Base-by-base conservation (phyloP, 2,797 vertebrate genomes). In the Enteromius afrohamiltoni region DNA sequence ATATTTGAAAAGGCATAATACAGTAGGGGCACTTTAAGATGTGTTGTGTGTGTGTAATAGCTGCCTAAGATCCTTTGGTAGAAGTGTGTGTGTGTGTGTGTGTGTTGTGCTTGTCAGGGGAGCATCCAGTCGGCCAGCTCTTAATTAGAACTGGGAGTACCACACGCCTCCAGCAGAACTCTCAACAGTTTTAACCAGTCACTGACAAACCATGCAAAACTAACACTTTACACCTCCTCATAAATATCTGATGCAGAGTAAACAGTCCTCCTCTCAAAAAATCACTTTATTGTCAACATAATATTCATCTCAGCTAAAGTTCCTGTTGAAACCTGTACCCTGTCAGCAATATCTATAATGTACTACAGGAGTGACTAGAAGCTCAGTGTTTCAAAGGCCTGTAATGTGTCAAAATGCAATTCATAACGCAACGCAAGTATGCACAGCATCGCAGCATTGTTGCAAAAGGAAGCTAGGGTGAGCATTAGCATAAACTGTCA, bases 111-210 rank as follows among this genome's bases (percentile, higher is more conserved):
- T 78, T 70, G 40, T 78, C 75, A 74, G 75, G 40, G 77, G 42
- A 77, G 17, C 79, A 82, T 82, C 21, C 21, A 83, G 64, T 74
- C 64, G 31, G 83, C 67, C 80, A 67, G 77, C 53, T 81, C 55
- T 65, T 78, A 74, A 85, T 83, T 82, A 78, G 68, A 77, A 65
- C 64, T 71, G 74, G 60, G 85, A 82, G 67, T 47, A 74, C 37
- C 7, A 37, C 19, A 71, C 8, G 31, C 67, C 79, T 78, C 47
- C 78, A 86, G 64, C 31, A 71, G 13, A 34, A 64, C 77, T 67
- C 55, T 67, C 69, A 47, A 73, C 76, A 75, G 74, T 13, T 82
- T 82, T 34, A 65, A 67, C 31, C 71, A 82, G 70, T 67, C 80
- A 51, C 45, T 75, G 71, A 65, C 71, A 82, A 82, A 75, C 80